These are phyloP conservation scores for Trichonephila clavata DNA, from an alignment of 1,140 invertebrate genomes.

Conservation along the genomic window DNA sequence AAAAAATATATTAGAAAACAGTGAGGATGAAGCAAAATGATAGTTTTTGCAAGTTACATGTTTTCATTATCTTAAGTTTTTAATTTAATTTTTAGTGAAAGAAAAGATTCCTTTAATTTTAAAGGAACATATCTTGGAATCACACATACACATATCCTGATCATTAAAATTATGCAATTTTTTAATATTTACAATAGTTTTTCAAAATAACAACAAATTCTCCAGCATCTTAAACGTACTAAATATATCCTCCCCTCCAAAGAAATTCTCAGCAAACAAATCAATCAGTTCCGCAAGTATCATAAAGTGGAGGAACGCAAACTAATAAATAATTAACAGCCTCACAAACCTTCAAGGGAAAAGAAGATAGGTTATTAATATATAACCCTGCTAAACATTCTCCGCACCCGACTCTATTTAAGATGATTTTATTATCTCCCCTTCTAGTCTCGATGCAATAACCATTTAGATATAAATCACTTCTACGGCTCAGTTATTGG, in stretches of 20 bases:
- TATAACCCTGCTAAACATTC: neutral
- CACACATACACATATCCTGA: neutral
- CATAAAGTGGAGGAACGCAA: constrained; percentile 37
- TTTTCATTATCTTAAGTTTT: too few species aligned
- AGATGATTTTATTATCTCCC: constrained; percentile 49
- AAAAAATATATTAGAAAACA: too few species aligned
- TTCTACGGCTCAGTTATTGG: constrained; percentile 30
- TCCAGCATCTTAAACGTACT: neutral
- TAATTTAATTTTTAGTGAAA: too few species aligned
- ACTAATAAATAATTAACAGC: constrained; percentile 55
- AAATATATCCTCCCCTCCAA: neutral
- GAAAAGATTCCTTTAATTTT: too few species aligned
- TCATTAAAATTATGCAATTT: neutral
- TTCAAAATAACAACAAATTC: neutral
- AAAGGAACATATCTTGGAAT: neutral
- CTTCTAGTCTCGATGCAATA: constrained; percentile 20
- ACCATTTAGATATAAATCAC: constrained; percentile 68
- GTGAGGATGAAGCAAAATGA: too few species aligned
- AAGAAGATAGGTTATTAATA: constrained; percentile 45
- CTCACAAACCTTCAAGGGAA: constrained; percentile 39
- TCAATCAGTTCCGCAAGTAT: constrained; percentile 29
- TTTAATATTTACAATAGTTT: neutral
- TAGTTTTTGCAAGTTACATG: too few species aligned
- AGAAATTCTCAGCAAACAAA: constrained; percentile 18
- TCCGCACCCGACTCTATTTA: constrained; percentile 21